Evolutionary conservation across 1,140 invertebrate genomes (phyloP), one percentile per base, ranked within the genome.

Genomic region (Trichonephila clavipes): DNA sequence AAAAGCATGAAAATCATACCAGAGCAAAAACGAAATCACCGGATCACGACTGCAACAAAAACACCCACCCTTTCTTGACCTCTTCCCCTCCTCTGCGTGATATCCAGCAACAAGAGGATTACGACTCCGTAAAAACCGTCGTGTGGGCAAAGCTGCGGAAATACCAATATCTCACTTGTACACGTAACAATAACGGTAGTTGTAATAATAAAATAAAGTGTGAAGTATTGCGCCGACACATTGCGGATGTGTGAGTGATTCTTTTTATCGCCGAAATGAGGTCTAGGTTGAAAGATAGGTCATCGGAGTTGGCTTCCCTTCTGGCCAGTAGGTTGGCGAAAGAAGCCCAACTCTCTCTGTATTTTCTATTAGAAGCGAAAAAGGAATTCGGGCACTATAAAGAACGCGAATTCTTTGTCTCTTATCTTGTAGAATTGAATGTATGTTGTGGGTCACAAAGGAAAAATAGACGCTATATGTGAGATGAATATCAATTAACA

Each of bases 201-300:
- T 10, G 24, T 7, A 58, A 83, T 10, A n/a, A 44, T 51, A 83
- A 40, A 4, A 83, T 83, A 34, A 40, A 72, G 66, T 87, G 51
- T 19, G n/a, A 87, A 8, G 51, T 87, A n/a, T 87, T 62, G 59
- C 61, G 59, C n/a, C 24, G 86, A 88, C 82, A 58, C 58, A 85
- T 51, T 24, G 58, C 82, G 28, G 86, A 88, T 64, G 86, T 66
- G 58, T 40, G 2, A 66, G 16, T 61, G 24, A 64, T 10, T 85
- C 40, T 85, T 58, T 10, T 44, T 0, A 34, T 10, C 86, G 21
- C 14, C 44, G 16, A 40, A n/a, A 88, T 40, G 28, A 66, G 86
- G 61, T 88, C 86, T 88, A 66, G 61, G 86, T 24, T 59, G 34
- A 1, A 34, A 88, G 86, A 24, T 88, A 88, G 61, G 86, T 88